Percentiles rank a stretch among this genome's conserved stretches.
Conservation (phyloP, 2,888 invertebrate species). For the Mesorhabditis belari region DNA sequence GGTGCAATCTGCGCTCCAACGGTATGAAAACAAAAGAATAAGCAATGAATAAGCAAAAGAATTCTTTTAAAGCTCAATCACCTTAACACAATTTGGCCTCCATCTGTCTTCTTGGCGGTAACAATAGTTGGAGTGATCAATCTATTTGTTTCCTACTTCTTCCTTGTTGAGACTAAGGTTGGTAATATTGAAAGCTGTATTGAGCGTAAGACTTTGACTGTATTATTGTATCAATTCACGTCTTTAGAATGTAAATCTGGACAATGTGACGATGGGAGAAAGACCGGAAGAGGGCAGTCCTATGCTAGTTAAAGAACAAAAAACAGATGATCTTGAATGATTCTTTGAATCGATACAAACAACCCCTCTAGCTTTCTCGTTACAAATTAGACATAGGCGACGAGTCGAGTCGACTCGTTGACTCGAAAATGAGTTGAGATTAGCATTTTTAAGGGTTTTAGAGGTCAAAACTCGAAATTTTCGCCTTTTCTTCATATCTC, state of each 20-base stretch:
- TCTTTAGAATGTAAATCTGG: neutral
- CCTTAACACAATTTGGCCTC: constrained; percentile 39
- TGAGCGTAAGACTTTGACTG: too few relatives aligned
- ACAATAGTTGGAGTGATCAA: constrained; percentile 42
- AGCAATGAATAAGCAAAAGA: neutral
- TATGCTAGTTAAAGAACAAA: neutral
- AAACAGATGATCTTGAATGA: too few relatives aligned
- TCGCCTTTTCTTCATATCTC: too few relatives aligned
- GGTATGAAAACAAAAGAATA: too few relatives aligned
- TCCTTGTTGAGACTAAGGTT: constrained; percentile 21
- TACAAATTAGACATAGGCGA: too few relatives aligned
- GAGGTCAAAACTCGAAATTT: too few relatives aligned
- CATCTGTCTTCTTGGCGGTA: constrained; percentile 44
- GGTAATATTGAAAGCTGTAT: neutral
- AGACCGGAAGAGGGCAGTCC: neutral
- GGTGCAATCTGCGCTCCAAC: constrained; percentile 47
- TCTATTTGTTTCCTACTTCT: constrained; percentile 29
- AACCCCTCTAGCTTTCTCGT: too few relatives aligned
- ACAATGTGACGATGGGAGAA: neutral
- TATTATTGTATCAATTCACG: neutral
- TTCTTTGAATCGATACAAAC: too few relatives aligned
- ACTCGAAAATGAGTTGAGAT: too few relatives aligned
- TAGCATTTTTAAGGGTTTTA: too few relatives aligned
- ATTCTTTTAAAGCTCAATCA: constrained; percentile 37
- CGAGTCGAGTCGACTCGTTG: too few relatives aligned